Base-by-base conservation (phyloP, 53 echinoderm and acorn worm species). In the Holothuria scabra region DNA sequence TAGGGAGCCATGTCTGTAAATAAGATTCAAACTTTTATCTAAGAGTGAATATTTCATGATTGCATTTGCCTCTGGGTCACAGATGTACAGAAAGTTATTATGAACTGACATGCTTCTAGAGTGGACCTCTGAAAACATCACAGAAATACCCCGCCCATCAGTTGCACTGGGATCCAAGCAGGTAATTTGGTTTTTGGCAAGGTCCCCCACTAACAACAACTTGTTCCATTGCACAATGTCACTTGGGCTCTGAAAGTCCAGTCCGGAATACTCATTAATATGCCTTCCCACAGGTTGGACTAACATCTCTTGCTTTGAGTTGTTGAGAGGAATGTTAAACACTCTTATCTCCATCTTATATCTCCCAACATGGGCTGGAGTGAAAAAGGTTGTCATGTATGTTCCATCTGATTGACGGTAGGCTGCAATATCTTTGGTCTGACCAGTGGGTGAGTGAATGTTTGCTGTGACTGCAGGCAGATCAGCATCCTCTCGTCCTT, bases 161-260 rank as follows among this genome's bases (percentile, higher is more conserved):
- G 38, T 21, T 24, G 13, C 21, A 21, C 18, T 41, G 8, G 23
- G 26, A 12, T 81, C 82, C 23, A 81, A 38, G 82, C 82, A 41
- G 5, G 64, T 18, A 13, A 81, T 81, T 21, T 64, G 65, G 14
- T 64, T 81, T 25, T 64, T 81, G 3, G 63, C 82, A n/a, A 81
- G n/a, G 82, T 81, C 82, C 3, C 82, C 46, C 5, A 81, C 65
- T 13, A 81, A 64, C 21, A 81, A 24, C 0, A 20, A 63, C 37
- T 37, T 81, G 46, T 81, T 81, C 82, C 82, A 81, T 49, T 81
- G 82, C 35, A 63, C 65, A 12, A 81, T 64, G 60, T 81, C 82
- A 64, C 82, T 62, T 18, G 82, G 82, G 65, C 82, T 81, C 60
- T 81, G 82, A 64, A 60, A 81, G 4, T 81, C 65, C 44, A 61